These are phyloP conservation scores for Sula dactylatra DNA, from an alignment of 2,113 vertebrate genomes.

Conservation along the genomic window DNA sequence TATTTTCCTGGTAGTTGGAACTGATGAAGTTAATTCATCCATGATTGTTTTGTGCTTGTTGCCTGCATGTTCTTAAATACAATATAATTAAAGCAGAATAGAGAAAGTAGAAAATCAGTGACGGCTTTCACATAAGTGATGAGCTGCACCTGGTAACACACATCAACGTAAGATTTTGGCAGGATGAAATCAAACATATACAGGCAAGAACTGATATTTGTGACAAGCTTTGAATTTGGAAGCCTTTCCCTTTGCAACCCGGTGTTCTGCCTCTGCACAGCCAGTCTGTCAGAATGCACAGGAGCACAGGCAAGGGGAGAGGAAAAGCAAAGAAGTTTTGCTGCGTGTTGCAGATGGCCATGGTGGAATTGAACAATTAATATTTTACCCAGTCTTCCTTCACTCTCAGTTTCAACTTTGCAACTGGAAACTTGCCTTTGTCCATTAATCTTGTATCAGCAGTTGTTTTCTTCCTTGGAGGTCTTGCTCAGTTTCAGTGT, in stretches of 20 bases:
- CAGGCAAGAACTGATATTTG: neutral
- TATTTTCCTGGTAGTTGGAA: slow-evolving; percentile 2
- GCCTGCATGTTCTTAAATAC: slow-evolving; percentile 37
- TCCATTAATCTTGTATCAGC: too few relatives aligned
- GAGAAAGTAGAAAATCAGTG: neutral
- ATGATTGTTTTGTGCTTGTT: neutral
- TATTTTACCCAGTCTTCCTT: neutral
- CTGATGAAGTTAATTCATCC: slow-evolving; percentile 33
- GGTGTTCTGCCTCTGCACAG: neutral
- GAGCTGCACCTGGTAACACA: neutral
- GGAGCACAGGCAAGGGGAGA: neutral
- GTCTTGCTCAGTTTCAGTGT: neutral
- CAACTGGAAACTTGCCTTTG: neutral
- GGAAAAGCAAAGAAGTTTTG: neutral
- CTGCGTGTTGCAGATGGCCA: neutral
- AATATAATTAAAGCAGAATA: slow-evolving; percentile 54
- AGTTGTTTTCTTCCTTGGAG: neutral
- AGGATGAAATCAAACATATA: neutral
- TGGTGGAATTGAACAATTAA: neutral
- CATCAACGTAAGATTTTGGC: neutral
- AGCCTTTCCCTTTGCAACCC: neutral
- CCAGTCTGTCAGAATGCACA: neutral
- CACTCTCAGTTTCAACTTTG: neutral
- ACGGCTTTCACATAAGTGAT: neutral
- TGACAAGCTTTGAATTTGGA: neutral